These are phyloP conservation scores for Melanotaenia boesemani DNA, from an alignment of 2,797 vertebrate genomes.

Conservation along the genomic window DNA sequence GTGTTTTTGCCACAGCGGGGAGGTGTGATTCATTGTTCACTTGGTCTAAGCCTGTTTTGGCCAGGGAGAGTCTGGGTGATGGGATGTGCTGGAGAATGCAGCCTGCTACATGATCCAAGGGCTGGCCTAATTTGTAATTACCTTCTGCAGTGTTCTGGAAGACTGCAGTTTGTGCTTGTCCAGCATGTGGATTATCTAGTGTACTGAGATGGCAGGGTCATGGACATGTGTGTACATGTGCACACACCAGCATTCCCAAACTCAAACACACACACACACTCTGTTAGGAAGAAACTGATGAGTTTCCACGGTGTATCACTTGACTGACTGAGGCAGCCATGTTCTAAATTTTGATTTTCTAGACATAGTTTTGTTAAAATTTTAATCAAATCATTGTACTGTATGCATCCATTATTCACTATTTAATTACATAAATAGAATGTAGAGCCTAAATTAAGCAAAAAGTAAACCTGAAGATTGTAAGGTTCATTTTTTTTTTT, in stretches of 20 bases:
- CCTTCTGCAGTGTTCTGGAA: constrained; percentile 83
- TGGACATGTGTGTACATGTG: constrained; percentile 28
- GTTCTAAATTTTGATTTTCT: constrained; percentile 70
- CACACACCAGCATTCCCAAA: constrained; percentile 17
- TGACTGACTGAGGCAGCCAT: constrained; percentile 70
- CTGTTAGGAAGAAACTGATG: constrained; percentile 55
- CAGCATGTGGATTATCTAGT: constrained; percentile 77
- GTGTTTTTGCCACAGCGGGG: constrained; percentile 63
- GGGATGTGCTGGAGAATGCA: constrained; percentile 70
- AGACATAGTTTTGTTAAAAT: constrained; percentile 64
- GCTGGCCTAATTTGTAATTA: constrained; percentile 83
- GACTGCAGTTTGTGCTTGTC: constrained; percentile 73
- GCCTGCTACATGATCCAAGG: constrained; percentile 72
- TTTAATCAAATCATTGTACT: constrained; percentile 66
- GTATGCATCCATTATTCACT: constrained; percentile 46
- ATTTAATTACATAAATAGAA: constrained; percentile 66
- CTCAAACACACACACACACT: background rate
- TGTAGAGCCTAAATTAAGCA: constrained; percentile 39
- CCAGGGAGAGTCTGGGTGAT: constrained; percentile 56
- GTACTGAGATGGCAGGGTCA: constrained; percentile 63
- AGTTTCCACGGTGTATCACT: constrained; percentile 55
- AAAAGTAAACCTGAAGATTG: constrained; percentile 54
- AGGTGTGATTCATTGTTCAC: constrained; percentile 76
- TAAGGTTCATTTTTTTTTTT: constrained; percentile 35
- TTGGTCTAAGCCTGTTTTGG: constrained; percentile 71